Percentiles rank a stretch among this genome's conserved stretches.
These are phyloP conservation scores for Cephus pygmeus DNA, from an alignment of 2,888 invertebrate genomes.

Conservation along the genomic window DNA sequence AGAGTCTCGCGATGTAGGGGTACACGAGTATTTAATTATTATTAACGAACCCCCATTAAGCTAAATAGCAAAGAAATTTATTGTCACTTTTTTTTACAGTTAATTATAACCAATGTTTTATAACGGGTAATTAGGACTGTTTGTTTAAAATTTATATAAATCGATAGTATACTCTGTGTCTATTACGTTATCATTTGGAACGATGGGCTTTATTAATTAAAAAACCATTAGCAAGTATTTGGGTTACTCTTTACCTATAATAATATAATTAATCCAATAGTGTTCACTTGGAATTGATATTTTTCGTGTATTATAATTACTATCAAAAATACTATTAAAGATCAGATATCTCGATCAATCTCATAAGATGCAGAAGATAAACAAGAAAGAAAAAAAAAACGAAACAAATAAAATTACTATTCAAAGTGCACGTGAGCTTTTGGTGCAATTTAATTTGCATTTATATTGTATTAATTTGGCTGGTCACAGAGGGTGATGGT, in stretches of 20 bases:
- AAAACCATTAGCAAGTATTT: background rate
- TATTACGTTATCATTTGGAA: background rate
- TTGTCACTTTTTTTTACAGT: background rate
- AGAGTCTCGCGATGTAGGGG: background rate
- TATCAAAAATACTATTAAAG: background rate
- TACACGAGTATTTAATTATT: background rate
- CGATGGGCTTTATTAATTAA: background rate
- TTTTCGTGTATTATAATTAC: background rate
- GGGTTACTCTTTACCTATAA: too few relatives aligned
- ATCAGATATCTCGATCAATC: background rate
- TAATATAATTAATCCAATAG: background rate
- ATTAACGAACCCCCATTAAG: background rate
- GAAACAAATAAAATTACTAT: background rate
- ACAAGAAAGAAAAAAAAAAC: background rate
- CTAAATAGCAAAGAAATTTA: background rate
- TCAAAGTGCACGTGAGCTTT: background rate
- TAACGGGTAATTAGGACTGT: background rate
- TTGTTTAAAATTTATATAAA: background rate
- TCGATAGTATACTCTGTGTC: background rate
- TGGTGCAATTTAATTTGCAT: constrained; percentile 50
- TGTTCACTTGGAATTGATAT: background rate
- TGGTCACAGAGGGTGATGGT: constrained; percentile 14
- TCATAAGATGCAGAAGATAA: too few relatives aligned
- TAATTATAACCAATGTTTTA: background rate
- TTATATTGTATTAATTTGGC: constrained; percentile 58